Conservation (phyloP, 92 coral and sea anemone species). For the Epizoanthus fatuus region DNA sequence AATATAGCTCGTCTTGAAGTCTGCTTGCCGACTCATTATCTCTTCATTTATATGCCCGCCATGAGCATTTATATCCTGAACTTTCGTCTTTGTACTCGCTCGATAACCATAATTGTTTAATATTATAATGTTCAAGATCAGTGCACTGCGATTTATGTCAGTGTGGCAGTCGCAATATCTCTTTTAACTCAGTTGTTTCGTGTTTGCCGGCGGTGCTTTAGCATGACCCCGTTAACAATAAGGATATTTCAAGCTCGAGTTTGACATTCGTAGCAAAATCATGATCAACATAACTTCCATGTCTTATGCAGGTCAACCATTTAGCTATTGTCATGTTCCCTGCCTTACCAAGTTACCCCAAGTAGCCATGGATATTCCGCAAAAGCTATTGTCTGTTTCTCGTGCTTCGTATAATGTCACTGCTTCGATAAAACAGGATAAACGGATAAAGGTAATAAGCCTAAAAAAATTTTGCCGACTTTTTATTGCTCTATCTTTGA, state of each 20-base stretch:
- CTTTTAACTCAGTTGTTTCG: slow-evolving; percentile 10
- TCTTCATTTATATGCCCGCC: slow-evolving; percentile 48
- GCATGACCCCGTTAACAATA: slow-evolving; percentile 13
- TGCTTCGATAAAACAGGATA: too few relatives aligned
- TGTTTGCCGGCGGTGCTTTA: slow-evolving; percentile 25
- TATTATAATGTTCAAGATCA: slow-evolving; percentile 34
- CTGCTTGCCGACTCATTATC: slow-evolving; percentile 33
- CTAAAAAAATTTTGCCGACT: too few relatives aligned
- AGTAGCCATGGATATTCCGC: too few relatives aligned
- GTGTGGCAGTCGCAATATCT: slow-evolving; percentile 21
- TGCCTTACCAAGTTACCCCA: too few relatives aligned
- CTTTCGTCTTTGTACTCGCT: slow-evolving; percentile 30
- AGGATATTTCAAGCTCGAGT: not conserved
- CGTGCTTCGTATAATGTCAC: too few relatives aligned
- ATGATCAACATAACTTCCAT: not conserved
- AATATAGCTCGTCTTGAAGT: not conserved
- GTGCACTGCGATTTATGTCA: not conserved
- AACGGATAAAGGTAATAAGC: too few relatives aligned
- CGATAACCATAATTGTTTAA: slow-evolving; percentile 36
- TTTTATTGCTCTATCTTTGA: too few relatives aligned
- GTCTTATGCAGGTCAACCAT: slow-evolving; percentile 9
- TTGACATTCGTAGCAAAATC: not conserved
- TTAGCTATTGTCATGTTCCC: not conserved
- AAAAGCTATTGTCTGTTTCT: too few relatives aligned
- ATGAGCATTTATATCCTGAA: slow-evolving; percentile 13